Evolutionary conservation across 1,140 invertebrate genomes (phyloP).

Genomic region (Chelonus insularis): DNA sequence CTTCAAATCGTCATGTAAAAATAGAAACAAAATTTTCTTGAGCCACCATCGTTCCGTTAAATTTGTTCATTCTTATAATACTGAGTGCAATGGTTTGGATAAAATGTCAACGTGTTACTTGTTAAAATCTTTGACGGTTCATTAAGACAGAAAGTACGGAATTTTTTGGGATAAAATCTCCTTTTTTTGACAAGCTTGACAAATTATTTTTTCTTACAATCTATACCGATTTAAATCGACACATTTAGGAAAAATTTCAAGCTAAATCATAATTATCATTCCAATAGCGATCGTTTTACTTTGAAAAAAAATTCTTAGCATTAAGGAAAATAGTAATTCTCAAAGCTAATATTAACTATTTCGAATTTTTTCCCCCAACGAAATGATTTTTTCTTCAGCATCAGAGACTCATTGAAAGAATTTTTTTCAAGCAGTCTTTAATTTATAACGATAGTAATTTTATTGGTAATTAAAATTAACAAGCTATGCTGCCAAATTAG

Average conservation of each 20-base stretch:
- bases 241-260: no score
- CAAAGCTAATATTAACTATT: no score
- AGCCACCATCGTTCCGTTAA: neutral
- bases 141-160: conserved; percentile 6
- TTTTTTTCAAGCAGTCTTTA: no score
- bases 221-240: no score
- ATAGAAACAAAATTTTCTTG: neutral
- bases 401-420: conserved; percentile 9
- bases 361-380: no score
- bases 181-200: conserved; percentile 24
- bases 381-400: no score
- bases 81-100: conserved; percentile 26
- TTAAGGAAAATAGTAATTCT: no score
- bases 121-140: conserved; percentile 28
- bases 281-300: no score
- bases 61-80: neutral
- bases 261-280: no score
- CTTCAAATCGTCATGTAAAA: neutral
- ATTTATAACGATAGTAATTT: no score
- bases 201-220: conserved; percentile 28
- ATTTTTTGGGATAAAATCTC: neutral
- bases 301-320: no score
- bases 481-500: conserved; percentile 57
- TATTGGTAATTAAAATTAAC: conserved; percentile 58
- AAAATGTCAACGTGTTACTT: conserved; percentile 23